Base-by-base conservation (phyloP, 2,113 vertebrate genomes). In the Spea bombifrons region DNA sequence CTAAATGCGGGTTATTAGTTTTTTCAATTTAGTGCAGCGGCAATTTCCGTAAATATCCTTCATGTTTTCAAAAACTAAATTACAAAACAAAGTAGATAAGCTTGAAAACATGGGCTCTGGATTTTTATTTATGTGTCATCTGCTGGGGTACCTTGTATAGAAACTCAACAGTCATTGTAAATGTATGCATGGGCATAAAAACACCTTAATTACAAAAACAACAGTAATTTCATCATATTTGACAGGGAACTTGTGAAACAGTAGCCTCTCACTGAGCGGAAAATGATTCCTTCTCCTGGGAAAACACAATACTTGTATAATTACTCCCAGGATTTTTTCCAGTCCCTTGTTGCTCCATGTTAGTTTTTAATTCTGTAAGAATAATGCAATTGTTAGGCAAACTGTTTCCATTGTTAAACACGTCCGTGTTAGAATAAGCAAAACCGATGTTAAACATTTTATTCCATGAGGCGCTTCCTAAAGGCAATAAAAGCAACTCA, bases 81-180 rank as follows among this genome's bases (percentile, higher is more conserved):
- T 76, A 69, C 66, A 59, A 57, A 69, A 67, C 55, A 53, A 76
- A 76, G 74, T 67, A 76, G 64, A 67, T 47, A 76, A 76, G 75
- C 52, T 57, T 61, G 57, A 76, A 69, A 76, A 59, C 59, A 45
- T 69, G 17, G 3, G 8, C 75, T 17, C 4, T 47, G 50, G 75
- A 46, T 65, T 68, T 16, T 55, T 66, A 53, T 76, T 76, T 69
- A 59, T 69, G 52, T 46, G 52, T 69, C 48, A 45, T 68, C 17
- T 44, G 52, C 73, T 43, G 17, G 10, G 13, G 66, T 71, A 8
- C 17, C 17, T 71, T 71, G 49, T 16, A n/a, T 66, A 43, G 5
- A n/a, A 17, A 8, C 8, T 57, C 13, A 57, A 52, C 17, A 52
- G 10, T 47, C 43, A 43, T 17, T 52, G 50, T 71, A 71, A 55